Conservation (phyloP, 2,888 invertebrate genomes). For the Harpagoxenus sublaevis region DNA sequence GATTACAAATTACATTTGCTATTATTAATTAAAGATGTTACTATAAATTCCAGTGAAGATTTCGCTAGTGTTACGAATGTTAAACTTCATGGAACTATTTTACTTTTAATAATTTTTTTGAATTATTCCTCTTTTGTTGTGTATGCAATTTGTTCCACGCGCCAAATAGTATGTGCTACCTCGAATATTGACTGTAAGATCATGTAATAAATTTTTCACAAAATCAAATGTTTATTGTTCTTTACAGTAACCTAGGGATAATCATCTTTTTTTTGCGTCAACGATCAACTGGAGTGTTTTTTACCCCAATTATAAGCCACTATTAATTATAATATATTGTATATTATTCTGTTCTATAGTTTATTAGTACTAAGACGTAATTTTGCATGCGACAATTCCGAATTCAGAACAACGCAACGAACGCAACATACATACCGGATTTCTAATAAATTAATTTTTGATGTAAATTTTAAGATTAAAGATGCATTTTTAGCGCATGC, state of each 20-base stretch:
- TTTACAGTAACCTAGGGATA: neutral
- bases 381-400: neutral
- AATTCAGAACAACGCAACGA: neutral
- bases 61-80: neutral
- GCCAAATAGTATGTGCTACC: slow-evolving; percentile 26
- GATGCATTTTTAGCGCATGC: neutral
- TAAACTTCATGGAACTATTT: neutral
- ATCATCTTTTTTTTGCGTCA: too few species aligned
- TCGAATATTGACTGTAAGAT: slow-evolving; percentile 24
- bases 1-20: neutral
- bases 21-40: neutral
- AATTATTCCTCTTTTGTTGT: neutral
- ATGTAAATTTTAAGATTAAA: neutral
- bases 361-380: neutral
- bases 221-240: neutral
- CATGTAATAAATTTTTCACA: slow-evolving; percentile 31
- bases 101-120: neutral
- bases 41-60: neutral
- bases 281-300: too few species aligned
- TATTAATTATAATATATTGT: too few species aligned
- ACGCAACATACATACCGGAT: neutral
- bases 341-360: too few species aligned
- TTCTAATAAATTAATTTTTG: neutral
- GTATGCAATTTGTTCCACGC: neutral
- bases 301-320: too few species aligned